Conservation (phyloP, 2,888 invertebrate genomes). For the Hemaris fuciformis region DNA sequence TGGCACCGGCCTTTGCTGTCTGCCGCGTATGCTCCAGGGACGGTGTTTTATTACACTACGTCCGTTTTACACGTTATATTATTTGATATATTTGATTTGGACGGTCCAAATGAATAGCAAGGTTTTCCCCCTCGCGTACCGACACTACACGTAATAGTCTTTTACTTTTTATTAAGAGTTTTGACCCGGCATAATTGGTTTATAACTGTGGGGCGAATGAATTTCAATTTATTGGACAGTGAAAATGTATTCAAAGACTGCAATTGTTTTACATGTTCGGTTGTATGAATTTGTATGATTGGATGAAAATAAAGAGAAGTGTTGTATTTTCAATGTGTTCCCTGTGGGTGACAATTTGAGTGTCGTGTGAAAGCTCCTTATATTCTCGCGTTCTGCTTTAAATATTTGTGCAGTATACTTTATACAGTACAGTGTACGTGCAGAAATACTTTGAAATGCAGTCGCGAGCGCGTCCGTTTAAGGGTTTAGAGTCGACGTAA, state of each 20-base stretch:
- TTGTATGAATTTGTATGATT: too few relatives aligned
- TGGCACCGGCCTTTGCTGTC: not conserved
- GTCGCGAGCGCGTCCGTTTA: not conserved
- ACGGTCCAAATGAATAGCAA: not conserved
- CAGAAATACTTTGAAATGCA: not conserved
- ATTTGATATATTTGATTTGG: constrained; percentile 15
- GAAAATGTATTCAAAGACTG: too few relatives aligned
- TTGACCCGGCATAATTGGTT: too few relatives aligned
- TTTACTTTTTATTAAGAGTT: too few relatives aligned
- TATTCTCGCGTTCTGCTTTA: not conserved
- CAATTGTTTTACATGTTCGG: too few relatives aligned
- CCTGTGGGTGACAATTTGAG: not conserved
- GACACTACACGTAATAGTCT: not conserved
- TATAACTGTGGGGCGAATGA: too few relatives aligned
- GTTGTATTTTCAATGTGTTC: not conserved
- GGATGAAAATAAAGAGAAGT: not conserved
- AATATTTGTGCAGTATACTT: not conserved
- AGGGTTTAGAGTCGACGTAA: not conserved
- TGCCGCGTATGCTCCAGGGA: constrained; percentile 9
- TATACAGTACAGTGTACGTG: not conserved
- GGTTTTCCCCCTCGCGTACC: not conserved
- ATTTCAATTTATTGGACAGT: too few relatives aligned
- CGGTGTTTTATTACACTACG: constrained; percentile 12
- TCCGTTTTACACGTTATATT: constrained; percentile 10
- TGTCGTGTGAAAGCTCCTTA: not conserved